Evolutionary conservation across 2,888 invertebrate genomes (phyloP).

Genomic region (Apodemia hepburni): DNA sequence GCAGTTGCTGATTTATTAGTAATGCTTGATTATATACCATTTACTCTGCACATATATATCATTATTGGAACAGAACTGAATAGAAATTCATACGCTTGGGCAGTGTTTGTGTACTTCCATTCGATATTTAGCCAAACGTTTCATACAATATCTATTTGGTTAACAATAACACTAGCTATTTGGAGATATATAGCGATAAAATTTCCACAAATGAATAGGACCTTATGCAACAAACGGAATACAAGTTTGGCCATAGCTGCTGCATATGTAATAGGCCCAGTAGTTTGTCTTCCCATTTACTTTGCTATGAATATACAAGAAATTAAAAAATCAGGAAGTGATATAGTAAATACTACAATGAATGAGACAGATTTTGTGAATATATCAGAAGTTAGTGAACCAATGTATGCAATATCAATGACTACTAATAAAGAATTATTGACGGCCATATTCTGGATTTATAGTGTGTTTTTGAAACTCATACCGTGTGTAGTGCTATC

Average conservation of each 20-base stretch:
- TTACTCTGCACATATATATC: constrained; percentile 89
- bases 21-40: constrained; percentile 96
- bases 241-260: constrained; percentile 87
- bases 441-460: constrained; percentile 92
- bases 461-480: constrained; percentile 94
- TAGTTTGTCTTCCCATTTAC: constrained; percentile 92
- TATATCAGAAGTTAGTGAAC: constrained; percentile 51
- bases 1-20: constrained; percentile 96
- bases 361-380: constrained; percentile 45
- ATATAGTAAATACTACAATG: constrained; percentile 42
- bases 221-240: constrained; percentile 90
- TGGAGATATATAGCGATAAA: constrained; percentile 95
- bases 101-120: constrained; percentile 92
- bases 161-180: constrained; percentile 94
- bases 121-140: constrained; percentile 93
- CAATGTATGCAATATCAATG: constrained; percentile 83
- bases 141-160: constrained; percentile 95
- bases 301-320: constrained; percentile 87
- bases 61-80: constrained; percentile 71
- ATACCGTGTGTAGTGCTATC: constrained; percentile 94
- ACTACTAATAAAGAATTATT: constrained; percentile 82
- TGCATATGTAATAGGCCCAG: constrained; percentile 90
- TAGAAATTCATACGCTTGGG: constrained; percentile 85
- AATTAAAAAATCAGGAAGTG: constrained; percentile 36
- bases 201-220: constrained; percentile 89